Evolutionary conservation across 1,140 invertebrate species (phyloP), one percentile per base, ranked within the genome.

Genomic region (Ceratina calcarata): DNA sequence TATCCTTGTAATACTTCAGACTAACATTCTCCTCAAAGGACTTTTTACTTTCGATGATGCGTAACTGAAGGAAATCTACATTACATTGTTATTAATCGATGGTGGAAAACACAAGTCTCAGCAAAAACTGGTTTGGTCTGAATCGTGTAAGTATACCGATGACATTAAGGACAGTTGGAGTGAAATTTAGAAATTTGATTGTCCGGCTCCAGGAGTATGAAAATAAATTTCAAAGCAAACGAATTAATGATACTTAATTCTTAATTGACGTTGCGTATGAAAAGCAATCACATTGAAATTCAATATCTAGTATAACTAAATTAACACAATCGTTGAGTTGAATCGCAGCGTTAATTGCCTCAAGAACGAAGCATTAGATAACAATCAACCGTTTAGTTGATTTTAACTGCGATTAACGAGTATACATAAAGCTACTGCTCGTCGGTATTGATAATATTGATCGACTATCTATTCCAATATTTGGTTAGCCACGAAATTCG

Each of bases 401-500:
- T 16, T 20, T 32, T 55, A 15, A 20, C 3, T 20, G 51, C 37
- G 61, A 55, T 69, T 67, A 68, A 53, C 4, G n/a, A 27, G 70
- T 16, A 51, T 10, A 27, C n/a, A 37, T 6, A 37, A 24, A 55
- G 49, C n/a, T 51, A n/a, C 15, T 37, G 64, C 10, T 32, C 16
- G 53, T 68, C 64, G 69, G 76, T 27, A 37, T 27, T 51, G 13
- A 74, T 66, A 20, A 53, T 81, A 84, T 81, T 72, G 82, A 84
- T 84, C 64, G 73, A 55, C 64, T 60, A 62, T 75, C 65, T 53
- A 24, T 70, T n/a, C 66, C 69, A 69, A 85, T 84, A 76, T 84
- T 69, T 81, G 83, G 83, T 84, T 85, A 78, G 67, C 84, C 84
- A 22, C 79, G 80, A 84, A 84, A 85, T 84, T 64, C 64, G 71